Base-by-base conservation (phyloP, 2,797 vertebrate genomes). In the Lateolabrax maculatus region DNA sequence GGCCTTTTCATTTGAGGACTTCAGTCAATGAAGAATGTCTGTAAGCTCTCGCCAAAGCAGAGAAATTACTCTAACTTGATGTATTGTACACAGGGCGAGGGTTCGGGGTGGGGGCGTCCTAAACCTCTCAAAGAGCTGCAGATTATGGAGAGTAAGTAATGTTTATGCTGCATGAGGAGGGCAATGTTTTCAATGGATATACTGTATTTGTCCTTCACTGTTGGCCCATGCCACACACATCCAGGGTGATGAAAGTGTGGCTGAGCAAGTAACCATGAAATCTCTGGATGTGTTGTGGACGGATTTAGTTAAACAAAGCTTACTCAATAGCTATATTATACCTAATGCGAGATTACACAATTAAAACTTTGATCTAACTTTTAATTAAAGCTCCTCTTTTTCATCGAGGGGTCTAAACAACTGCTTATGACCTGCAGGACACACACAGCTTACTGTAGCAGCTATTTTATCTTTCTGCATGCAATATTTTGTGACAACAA, bases 1-100 rank as follows among this genome's bases (percentile, higher is more conserved):
- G 90, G 93, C 94, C 88, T 93, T 97, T 97, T 96, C 95, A 96
- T 96, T 96, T 95, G 95, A 86, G 66, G 95, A 92, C 95, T 94
- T 96, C 94, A 96, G 96, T 96, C 96, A 97, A 92, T 93, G 96
- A 97, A 96, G 96, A 97, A 97, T 96, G 96, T 95, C 86, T 96
- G 89, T 98, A 97, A 98, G 96, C 96, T 95, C 94, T 93, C 90
- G 93, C 85, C 95, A 94, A 96, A 96, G 94, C 91, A 91, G 94
- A 95, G 90, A 96, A 97, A 96, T 95, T 93, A 95, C 95, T 96
- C 92, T 89, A 94, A 95, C 94, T 94, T 96, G 94, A 96, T 94
- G 92, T 95, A 95, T 96, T 94, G 85, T 89, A 90, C 86, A 78
- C 65, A 68, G 69, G 80, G 44, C 36, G 60, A 69, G 77, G 69